Base-by-base conservation (phyloP, 2,113 vertebrate genomes). In the Bubo scandiacus region DNA sequence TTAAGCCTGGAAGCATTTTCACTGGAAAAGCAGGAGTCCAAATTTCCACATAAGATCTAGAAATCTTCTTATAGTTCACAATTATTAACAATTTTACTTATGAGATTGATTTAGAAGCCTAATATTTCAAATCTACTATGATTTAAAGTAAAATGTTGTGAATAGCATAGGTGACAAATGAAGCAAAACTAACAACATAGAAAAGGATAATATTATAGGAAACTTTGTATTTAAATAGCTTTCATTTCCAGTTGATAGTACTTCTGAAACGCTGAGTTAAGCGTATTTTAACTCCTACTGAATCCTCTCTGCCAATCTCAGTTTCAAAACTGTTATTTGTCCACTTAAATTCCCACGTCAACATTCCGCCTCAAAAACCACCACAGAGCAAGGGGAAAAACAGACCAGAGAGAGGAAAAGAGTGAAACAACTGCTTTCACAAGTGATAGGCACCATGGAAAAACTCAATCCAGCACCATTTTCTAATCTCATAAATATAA, bases 381-480 rank as follows among this genome's bases (percentile, higher is more conserved):
- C 25, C 57, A 77, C 55, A 84, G 42, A 87, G 49, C 29, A 75
- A 66, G 43, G 43, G 52, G 16, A 92, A 57, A 71, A 83, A 43
- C 65, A 49, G n/a, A 74, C 9, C n/a, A 12, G 8, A 75, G 10
- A 79, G 40, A 38, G 14, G 6, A 43, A 34, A 75, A 65, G 49
- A 55, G 45, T 11, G 26, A 63, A 89, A 47, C 11, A 66, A 70
- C 62, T n/a, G 17, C 27, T 49, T 47, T 71, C 32, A 23, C 38
- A 78, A 63, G 58, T 0, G 0, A 38, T 67, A 88, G 70, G 65
- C 47, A 67, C 34, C 0, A 0, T 27, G 36, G 25, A 88, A 79
- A 94, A 94, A 42, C 62, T 77, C 47, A 78, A 59, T 47, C 14
- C n/a, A 47, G 65, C 20, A 87, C 75, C 23, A 34, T 62, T 81